phyloP scores from a whole-genome alignment of 2,888 invertebrate genomes.

The Agonopterix heracliana region DNA sequence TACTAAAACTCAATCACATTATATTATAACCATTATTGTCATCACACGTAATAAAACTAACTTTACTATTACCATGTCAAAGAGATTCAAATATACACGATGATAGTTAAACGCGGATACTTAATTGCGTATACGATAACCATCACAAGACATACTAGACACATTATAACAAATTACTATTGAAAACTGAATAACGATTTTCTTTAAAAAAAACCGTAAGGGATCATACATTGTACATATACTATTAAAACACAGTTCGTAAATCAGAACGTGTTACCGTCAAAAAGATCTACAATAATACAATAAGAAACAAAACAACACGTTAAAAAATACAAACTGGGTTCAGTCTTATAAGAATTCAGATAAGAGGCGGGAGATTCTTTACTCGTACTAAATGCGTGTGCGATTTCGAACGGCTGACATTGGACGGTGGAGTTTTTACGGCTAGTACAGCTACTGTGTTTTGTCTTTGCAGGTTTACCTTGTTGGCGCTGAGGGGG shows the following conservation, averaged over 20 bases:
- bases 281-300: not conserved
- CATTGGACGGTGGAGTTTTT: conserved; percentile 48
- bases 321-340: conserved; percentile 2
- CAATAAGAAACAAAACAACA: conserved; percentile 6
- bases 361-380: conserved; percentile 59
- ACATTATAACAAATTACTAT: no score
- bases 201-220: no score
- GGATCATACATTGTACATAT: not conserved
- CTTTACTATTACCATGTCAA: no score
- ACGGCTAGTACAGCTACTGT: conserved; percentile 33
- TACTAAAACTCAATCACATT: no score
- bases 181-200: no score
- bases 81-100: no score
- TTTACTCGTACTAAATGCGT: conserved; percentile 49
- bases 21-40: not conserved
- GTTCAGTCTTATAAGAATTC: not conserved
- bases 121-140: no score
- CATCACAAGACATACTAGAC: no score
- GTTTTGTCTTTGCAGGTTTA: conserved; percentile 49
- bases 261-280: not conserved
- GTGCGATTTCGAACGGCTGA: conserved; percentile 60
- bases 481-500: conserved; percentile 53
- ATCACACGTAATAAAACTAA: not conserved
- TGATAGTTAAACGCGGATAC: no score
- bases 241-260: not conserved